Evolutionary conservation across 2,888 invertebrate species (phyloP).

Genomic region (Andrena dorsata): DNA sequence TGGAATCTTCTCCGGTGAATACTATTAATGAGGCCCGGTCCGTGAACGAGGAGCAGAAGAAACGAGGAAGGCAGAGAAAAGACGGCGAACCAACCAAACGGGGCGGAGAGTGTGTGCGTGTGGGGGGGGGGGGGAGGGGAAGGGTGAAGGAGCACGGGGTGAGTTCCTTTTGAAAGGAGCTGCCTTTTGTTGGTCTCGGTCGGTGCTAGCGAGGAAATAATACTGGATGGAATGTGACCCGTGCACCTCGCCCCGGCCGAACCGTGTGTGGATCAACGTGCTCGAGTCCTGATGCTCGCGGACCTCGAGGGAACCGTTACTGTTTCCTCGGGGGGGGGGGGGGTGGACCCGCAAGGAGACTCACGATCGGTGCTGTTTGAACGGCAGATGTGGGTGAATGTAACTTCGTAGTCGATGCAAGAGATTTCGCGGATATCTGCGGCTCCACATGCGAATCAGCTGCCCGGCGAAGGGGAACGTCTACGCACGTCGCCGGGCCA

Average conservation of each 20-base stretch:
- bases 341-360: slow-evolving; percentile 19
- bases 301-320: slow-evolving; percentile 43
- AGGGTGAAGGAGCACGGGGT: slow-evolving; percentile 48
- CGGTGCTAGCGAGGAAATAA: slow-evolving; percentile 82
- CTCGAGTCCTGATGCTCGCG: slow-evolving; percentile 50
- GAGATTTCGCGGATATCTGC: too few species aligned
- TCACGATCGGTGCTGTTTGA: neutral
- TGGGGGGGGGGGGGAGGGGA: slow-evolving; percentile 23
- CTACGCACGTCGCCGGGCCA: neutral
- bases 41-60: slow-evolving; percentile 67
- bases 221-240: slow-evolving; percentile 84
- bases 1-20: slow-evolving; percentile 81
- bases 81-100: slow-evolving; percentile 52
- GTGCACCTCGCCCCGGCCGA: slow-evolving; percentile 76
- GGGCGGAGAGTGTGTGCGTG: neutral
- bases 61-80: slow-evolving; percentile 68
- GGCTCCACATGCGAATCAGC: too few species aligned
- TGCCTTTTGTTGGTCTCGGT: slow-evolving; percentile 81
- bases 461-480: neutral
- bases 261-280: slow-evolving; percentile 76
- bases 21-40: slow-evolving; percentile 82
- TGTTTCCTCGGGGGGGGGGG: neutral
- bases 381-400: too few species aligned
- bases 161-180: slow-evolving; percentile 77
- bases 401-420: too few species aligned